Evolutionary conservation across 1,140 invertebrate genomes (phyloP).

Genomic region (Drosophila sechellia): DNA sequence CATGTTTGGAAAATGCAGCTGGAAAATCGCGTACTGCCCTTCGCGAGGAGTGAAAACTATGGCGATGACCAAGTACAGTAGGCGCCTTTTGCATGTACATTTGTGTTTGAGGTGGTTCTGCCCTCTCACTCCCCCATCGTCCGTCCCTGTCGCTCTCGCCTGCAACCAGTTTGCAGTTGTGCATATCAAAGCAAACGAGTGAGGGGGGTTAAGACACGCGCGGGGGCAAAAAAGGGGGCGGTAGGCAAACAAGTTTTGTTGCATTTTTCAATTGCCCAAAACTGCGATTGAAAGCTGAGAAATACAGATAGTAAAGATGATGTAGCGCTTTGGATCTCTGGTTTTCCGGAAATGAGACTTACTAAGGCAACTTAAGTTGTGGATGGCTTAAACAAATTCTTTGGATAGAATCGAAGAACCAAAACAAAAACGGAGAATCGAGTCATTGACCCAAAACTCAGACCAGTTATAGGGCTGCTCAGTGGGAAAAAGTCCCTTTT

Average conservation of each 20-base stretch:
- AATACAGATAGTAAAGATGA: conserved; percentile 5
- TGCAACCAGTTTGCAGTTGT: conserved; percentile 54
- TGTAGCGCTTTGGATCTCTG: conserved; percentile 7
- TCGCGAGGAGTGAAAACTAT: conserved; percentile 14
- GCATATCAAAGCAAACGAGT: conserved; percentile 40
- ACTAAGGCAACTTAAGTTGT: conserved; percentile 10
- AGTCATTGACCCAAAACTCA: conserved; percentile 74
- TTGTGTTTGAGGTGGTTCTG: conserved; percentile 4
- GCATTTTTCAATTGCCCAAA: conserved; percentile 64
- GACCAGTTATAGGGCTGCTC: conserved; percentile 77
- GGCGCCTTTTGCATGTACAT: conserved; percentile 27
- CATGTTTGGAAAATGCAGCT: conserved; percentile 25
- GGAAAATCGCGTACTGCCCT: conserved; percentile 36
- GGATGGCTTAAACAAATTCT: background rate
- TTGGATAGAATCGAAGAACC: conserved; percentile 44
- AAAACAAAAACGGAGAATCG: conserved; percentile 65
- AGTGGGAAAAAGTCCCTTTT: conserved; percentile 28
- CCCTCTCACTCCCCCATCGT: conserved; percentile 2
- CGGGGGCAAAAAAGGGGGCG: background rate
- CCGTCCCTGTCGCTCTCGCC: conserved; percentile 7
- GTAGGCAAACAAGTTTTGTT: conserved; percentile 64
- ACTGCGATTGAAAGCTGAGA: conserved; percentile 21
- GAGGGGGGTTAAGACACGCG: background rate
- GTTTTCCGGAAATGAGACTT: conserved; percentile 43
- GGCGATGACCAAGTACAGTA: conserved; percentile 52